Percentiles rank a stretch among this genome's conserved stretches.
Evolutionary conservation across 2,888 invertebrate species (phyloP).

Genomic region (Idaea aversata): DNA sequence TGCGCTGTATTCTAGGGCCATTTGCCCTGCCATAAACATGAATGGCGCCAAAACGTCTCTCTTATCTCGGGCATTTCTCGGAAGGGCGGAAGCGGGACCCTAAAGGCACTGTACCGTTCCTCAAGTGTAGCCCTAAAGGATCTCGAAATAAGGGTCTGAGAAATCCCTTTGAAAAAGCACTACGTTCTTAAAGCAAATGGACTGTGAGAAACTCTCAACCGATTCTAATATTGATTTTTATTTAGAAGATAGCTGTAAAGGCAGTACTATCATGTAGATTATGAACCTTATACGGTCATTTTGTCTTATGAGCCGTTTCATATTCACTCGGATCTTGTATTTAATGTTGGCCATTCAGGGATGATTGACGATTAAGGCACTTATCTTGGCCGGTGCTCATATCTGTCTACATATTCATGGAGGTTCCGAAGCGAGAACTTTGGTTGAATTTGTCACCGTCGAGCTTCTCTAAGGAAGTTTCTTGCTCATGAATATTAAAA

Average conservation of each 20-base stretch:
- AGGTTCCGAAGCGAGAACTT: constrained; percentile 57
- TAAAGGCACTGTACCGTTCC: constrained; percentile 64
- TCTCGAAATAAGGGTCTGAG: constrained; percentile 72
- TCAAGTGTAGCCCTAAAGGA: constrained; percentile 77
- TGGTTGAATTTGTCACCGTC: constrained; percentile 58
- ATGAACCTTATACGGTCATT: constrained; percentile 31
- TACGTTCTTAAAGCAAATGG: constrained; percentile 74
- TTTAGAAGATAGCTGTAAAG: constrained; percentile 53
- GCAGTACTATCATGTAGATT: constrained; percentile 41
- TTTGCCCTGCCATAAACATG: constrained; percentile 78
- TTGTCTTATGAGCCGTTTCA: constrained; percentile 28
- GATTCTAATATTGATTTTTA: constrained; percentile 77
- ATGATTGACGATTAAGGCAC: constrained; percentile 35
- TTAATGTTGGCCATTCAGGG: constrained; percentile 32
- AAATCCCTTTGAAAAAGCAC: constrained; percentile 72
- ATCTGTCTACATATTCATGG: constrained; percentile 64
- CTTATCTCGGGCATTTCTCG: constrained; percentile 78
- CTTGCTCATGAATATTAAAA: constrained; percentile 69
- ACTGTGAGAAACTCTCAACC: constrained; percentile 73
- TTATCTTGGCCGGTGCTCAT: constrained; percentile 44
- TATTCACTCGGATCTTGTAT: constrained; percentile 27
- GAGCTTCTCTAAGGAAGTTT: constrained; percentile 59
- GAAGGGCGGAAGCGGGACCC: constrained; percentile 73
- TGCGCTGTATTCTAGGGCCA: constrained; percentile 74
- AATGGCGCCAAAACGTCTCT: constrained; percentile 80